Conservation (phyloP, 2,113 vertebrate genomes). For the Ammodytes marinus region DNA sequence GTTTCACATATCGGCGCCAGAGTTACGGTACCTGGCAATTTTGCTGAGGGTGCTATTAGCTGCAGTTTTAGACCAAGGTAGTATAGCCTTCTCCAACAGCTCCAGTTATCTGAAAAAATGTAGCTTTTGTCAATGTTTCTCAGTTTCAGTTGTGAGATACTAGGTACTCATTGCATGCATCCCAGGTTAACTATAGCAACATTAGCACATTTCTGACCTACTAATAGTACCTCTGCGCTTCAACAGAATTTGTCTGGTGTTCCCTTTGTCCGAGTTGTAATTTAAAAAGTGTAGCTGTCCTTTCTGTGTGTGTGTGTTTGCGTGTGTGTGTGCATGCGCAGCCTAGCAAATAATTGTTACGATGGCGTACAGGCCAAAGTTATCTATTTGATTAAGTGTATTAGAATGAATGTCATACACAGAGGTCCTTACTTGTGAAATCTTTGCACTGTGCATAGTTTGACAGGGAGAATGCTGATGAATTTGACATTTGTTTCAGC, state of each 20-base stretch:
- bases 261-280: conserved; percentile 35
- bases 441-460: conserved; percentile 68
- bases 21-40: conserved; percentile 31
- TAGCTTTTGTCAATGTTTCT: conserved; percentile 46
- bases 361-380: conserved; percentile 66
- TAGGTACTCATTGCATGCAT: conserved; percentile 72
- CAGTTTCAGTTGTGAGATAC: conserved; percentile 50
- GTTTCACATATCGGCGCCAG: conserved; percentile 51
- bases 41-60: conserved; percentile 44
- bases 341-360: conserved; percentile 48
- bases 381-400: conserved; percentile 59
- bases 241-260: conserved; percentile 19
- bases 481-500: conserved; percentile 60
- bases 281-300: conserved; percentile 4
- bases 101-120: conserved; percentile 9
- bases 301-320: background rate
- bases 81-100: conserved; percentile 36
- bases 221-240: conserved; percentile 32
- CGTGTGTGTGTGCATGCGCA: conserved; percentile 32
- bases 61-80: conserved; percentile 48
- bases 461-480: conserved; percentile 64
- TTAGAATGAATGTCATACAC: conserved; percentile 63
- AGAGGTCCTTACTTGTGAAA: conserved; percentile 59
- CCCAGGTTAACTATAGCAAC: conserved; percentile 11
- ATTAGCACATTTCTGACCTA: conserved; percentile 41